These are phyloP conservation scores for Xenopus laevis DNA, from an alignment of 2,113 vertebrate genomes.

Conservation along the genomic window DNA sequence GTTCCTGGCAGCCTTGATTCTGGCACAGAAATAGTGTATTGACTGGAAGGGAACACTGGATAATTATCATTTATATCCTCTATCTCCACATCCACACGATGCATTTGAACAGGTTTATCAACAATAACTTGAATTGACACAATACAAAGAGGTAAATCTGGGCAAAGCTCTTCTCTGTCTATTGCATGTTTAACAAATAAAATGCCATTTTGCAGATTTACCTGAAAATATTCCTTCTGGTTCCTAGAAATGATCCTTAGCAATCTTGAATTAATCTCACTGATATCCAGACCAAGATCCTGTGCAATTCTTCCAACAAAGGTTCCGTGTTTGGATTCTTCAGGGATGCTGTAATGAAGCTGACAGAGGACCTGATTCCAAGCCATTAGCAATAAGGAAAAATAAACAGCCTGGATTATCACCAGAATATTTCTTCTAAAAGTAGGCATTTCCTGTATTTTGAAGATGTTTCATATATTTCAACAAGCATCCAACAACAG, in stretches of 20 bases:
- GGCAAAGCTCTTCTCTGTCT: no score
- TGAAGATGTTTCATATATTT: not conserved
- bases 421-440: not conserved
- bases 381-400: slow-evolving; percentile 24
- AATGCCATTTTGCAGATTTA: slow-evolving; percentile 63
- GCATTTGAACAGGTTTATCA: no score
- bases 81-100: no score
- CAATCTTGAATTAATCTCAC: slow-evolving; percentile 61
- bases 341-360: slow-evolving; percentile 61
- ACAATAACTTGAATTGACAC: no score
- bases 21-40: slow-evolving; percentile 60
- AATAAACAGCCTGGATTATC: not conserved
- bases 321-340: slow-evolving; percentile 57
- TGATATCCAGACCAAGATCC: slow-evolving; percentile 62
- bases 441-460: slow-evolving; percentile 22
- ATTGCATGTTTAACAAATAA: slow-evolving; percentile 32
- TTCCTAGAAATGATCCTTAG: slow-evolving; percentile 63
- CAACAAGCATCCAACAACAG: not conserved
- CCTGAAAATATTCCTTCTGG: slow-evolving; percentile 62
- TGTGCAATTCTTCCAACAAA: slow-evolving; percentile 46
- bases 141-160: no score
- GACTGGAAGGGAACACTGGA: slow-evolving; percentile 53
- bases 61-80: no score
- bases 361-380: slow-evolving; percentile 46
- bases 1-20: slow-evolving; percentile 63